Percentiles rank a stretch among this genome's conserved stretches.
These are phyloP conservation scores for Sepioteuthis lessoniana DNA, from an alignment of 2,888 invertebrate genomes.

Conservation along the genomic window DNA sequence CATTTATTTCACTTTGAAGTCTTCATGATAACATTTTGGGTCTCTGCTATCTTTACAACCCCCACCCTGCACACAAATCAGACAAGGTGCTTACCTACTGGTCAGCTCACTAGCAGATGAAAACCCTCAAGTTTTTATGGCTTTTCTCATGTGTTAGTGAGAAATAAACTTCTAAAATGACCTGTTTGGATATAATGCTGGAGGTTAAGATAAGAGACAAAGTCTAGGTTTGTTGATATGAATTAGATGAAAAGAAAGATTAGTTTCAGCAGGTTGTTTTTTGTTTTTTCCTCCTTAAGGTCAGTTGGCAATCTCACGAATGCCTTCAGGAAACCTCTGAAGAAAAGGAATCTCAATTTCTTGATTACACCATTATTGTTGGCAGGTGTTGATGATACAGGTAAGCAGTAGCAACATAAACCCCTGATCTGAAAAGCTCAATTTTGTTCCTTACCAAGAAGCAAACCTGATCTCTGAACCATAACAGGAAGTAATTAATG, in stretches of 20 bases:
- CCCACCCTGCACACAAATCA: accelerated
- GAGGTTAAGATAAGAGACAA: not conserved
- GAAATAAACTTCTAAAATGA: not conserved
- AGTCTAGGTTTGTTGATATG: not conserved
- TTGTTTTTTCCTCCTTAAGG: not conserved
- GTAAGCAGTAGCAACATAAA: not conserved
- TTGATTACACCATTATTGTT: not conserved
- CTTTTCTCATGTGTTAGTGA: not conserved
- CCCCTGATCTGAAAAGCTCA: not conserved
- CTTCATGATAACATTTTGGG: too few relatives aligned
- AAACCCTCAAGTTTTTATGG: not conserved
- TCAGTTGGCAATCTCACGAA: not conserved
- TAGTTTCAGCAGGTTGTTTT: not conserved
- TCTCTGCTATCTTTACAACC: too few relatives aligned
- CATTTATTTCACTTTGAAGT: too few relatives aligned
- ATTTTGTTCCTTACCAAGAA: not conserved
- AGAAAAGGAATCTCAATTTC: not conserved
- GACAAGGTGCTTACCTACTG: too few relatives aligned
- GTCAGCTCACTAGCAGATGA: not conserved
- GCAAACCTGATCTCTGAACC: not conserved
- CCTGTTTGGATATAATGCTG: not conserved
- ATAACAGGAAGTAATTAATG: conserved; percentile 4
- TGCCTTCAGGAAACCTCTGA: not conserved
- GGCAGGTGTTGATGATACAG: not conserved
- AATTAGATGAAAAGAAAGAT: not conserved